Percentiles rank a stretch among this genome's conserved stretches.
phyloP scores from a whole-genome alignment of 2,888 invertebrate species.

The Nephrocerus scutellatus region DNA sequence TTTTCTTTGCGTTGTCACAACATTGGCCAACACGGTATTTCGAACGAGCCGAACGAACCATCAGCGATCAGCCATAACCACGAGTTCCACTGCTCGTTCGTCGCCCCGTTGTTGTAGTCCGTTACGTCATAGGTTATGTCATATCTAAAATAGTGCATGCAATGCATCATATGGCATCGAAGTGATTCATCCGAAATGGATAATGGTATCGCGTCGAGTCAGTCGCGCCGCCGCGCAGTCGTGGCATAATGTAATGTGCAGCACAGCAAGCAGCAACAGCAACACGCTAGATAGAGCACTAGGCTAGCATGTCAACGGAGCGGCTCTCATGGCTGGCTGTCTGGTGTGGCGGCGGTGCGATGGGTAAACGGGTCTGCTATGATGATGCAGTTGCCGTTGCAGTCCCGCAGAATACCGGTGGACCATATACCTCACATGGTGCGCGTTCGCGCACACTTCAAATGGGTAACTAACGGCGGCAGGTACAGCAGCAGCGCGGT shows the following conservation, averaged over 20 bases:
- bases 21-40: no score
- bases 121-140: no score
- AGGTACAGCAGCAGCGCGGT: no score
- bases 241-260: conserved; percentile 9
- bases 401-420: conserved; percentile 12
- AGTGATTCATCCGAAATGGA: conserved; percentile 5
- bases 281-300: conserved; percentile 24
- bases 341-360: conserved; percentile 1
- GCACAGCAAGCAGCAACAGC: conserved; percentile 17
- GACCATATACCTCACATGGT: conserved; percentile 23
- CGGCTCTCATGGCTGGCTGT: conserved; percentile 10
- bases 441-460: conserved; percentile 20
- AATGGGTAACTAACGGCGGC: conserved; percentile 20
- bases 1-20: no score
- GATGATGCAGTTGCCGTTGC: conserved; percentile 11
- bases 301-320: conserved; percentile 27
- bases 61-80: no score
- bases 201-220: conserved; percentile 2
- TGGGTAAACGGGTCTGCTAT: no score
- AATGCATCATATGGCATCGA: no score
- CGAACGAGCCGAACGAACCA: no score
- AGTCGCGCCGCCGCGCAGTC: conserved; percentile 4
- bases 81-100: no score
- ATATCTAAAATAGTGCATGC: no score
- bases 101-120: no score